Base-by-base conservation (phyloP, 2,113 vertebrate species). In the Lycaon pictus region DNA sequence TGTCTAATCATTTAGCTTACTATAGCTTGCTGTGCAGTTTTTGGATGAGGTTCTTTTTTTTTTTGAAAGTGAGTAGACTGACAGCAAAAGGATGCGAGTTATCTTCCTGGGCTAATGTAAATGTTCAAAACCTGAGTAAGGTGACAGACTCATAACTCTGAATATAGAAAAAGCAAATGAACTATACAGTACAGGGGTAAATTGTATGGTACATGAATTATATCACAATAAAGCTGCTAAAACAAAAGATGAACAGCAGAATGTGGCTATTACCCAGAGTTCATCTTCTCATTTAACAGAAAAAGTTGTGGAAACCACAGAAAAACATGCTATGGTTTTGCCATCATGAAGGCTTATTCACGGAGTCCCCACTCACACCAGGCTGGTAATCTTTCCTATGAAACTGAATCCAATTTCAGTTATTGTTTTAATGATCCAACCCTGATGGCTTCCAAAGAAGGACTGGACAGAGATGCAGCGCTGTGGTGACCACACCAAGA, bases 1-100 rank as follows among this genome's bases (percentile, higher is more conserved):
- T 87, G 98, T 92, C 88, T 90, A 97, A 98, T 51, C 96, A 93
- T 97, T 97, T 93, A 95, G 97, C 96, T 98, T 98, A 98, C 94
- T 98, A 92, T 92, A 98, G 97, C 93, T 96, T 98, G 95, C 81
- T 97, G 87, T 93, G 84, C 86, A 97, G 96, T 97, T 98, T 98
- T 92, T 92, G 97, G 97, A 98, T 93, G 97, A 98, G 95, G 93
- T 97, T 95, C 63, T 32, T 98, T 98, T 96, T 98, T 98, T 76
- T 48, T 43, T 43, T 43, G 43, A 97, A 98, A 97, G 55, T 72
- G 48, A 96, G 72, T 37, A 92, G 10, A 63, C 1, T 77, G 17
- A 89, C 20, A 82, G 11, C 23, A 93, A 88, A 79, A 35, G 55
- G 37, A 85, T 22, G 15, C 1, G 10, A 35, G 6, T 43, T 84